Evolutionary conservation across 1,140 invertebrate species (phyloP), one percentile per base, ranked within the genome.

Genomic region (Vanessa atalanta): DNA sequence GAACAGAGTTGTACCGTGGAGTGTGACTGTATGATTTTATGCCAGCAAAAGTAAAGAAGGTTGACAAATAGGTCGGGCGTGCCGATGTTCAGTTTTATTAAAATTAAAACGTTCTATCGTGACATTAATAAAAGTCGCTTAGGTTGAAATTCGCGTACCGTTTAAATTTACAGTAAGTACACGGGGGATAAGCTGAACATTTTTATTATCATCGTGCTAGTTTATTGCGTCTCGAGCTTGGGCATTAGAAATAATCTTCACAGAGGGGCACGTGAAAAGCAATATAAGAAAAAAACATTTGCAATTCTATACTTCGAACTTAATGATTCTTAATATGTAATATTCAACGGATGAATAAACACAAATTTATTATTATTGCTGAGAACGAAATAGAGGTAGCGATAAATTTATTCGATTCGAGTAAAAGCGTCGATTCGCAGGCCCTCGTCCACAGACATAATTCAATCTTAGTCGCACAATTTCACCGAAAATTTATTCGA

Each of bases 31-130:
- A 89, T 91, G 88, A 91, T 91, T 91, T 91, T 83, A 85, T 83
- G 88, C 88, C 87, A 88, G 86, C 87, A 86, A 90, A 90, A 91
- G 88, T 93, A 91, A 91, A 89, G 88, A 91, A 87, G 89, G 88
- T 92, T 93, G 89, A 91, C 90, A 91, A 93, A 93, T 91, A 90
- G 85, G 83, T 86, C 83, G 84, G 80, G 83, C 88, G 89, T 91
- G 88, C 88, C 82, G 88, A 88, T 89, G 87, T 88, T 91, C 88
- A 85, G 86, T 88, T 90, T 90, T 91, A 92, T 91, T 92, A 92
- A 92, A 92, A 91, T 90, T 92, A 92, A 92, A 92, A 88, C 78
- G 83, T 87, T 84, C 85, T 83, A 85, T 85, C 83, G 72, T 83
- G 83, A 86, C 82, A 83, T 89, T 89, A 87, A 88, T 87, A 87